Evolutionary conservation across 2,888 invertebrate genomes (phyloP).

Genomic region (Zaprionus lineosus): DNA sequence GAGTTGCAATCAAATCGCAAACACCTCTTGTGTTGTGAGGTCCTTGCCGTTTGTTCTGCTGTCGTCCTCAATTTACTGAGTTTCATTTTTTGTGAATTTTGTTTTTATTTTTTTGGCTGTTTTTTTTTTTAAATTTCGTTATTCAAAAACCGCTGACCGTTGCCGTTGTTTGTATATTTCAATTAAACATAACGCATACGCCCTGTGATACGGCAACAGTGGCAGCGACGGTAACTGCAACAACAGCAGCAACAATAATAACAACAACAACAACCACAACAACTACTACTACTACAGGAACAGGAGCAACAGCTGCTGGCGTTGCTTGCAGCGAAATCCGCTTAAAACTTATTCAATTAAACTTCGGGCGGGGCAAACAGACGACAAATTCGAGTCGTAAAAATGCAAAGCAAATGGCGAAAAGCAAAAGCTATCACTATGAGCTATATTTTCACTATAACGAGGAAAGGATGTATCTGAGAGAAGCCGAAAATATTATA

Average conservation of each 20-base stretch:
- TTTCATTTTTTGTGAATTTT: background rate
- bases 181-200: conserved; percentile 64
- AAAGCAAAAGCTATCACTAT: conserved; percentile 40
- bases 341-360: conserved; percentile 78
- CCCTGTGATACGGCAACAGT: conserved; percentile 24
- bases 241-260: no score
- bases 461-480: background rate
- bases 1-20: conserved; percentile 60
- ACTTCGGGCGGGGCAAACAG: conserved; percentile 51
- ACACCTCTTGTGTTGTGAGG: conserved; percentile 51
- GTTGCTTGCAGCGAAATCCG: conserved; percentile 59
- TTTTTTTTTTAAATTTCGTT: conserved; percentile 51
- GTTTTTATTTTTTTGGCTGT: background rate
- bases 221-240: conserved; percentile 1
- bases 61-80: no score
- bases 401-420: conserved; percentile 66
- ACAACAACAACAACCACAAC: no score
- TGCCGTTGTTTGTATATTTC: conserved; percentile 54
- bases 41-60: no score
- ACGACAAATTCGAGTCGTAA: conserved; percentile 68
- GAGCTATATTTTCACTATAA: conserved; percentile 10
- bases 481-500: conserved; percentile 5
- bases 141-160: conserved; percentile 58
- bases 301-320: conserved; percentile 25
- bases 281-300: no score